Conservation (phyloP, 2,888 invertebrate species). For the Drosophila atripex region DNA sequence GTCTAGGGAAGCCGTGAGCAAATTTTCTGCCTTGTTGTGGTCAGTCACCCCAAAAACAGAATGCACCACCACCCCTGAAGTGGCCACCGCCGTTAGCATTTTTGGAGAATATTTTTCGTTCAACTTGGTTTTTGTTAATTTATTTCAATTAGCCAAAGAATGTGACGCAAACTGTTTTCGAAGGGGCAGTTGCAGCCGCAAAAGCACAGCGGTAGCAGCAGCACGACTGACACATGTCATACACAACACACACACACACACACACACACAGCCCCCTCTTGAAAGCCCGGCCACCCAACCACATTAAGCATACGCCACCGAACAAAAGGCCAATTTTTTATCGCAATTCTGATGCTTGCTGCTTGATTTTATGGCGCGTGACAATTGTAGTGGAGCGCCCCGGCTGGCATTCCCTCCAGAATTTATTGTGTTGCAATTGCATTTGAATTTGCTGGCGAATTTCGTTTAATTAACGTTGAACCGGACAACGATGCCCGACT, state of each 20-base stretch:
- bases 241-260: neutral
- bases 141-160: slow-evolving; percentile 76
- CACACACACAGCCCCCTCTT: neutral
- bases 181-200: slow-evolving; percentile 34
- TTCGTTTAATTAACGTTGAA: slow-evolving; percentile 76
- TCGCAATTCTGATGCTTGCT: slow-evolving; percentile 37
- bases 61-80: neutral
- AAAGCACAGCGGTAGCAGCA: slow-evolving; percentile 15
- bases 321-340: slow-evolving; percentile 34
- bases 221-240: slow-evolving; percentile 60
- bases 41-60: slow-evolving; percentile 32
- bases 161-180: slow-evolving; percentile 61
- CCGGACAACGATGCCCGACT: slow-evolving; percentile 33
- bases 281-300: neutral
- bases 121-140: slow-evolving; percentile 64
- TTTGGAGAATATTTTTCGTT: slow-evolving; percentile 56
- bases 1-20: slow-evolving; percentile 5
- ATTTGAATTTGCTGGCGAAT: slow-evolving; percentile 77
- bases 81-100: slow-evolving; percentile 9
- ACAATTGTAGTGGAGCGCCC: slow-evolving; percentile 65
- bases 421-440: slow-evolving; percentile 77
- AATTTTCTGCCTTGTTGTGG: slow-evolving; percentile 71
- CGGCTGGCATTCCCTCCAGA: slow-evolving; percentile 8
- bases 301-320: slow-evolving; percentile 69
- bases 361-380: slow-evolving; percentile 78